Base-by-base conservation (phyloP, 2,113 vertebrate species). In the Crocuta crocuta region DNA sequence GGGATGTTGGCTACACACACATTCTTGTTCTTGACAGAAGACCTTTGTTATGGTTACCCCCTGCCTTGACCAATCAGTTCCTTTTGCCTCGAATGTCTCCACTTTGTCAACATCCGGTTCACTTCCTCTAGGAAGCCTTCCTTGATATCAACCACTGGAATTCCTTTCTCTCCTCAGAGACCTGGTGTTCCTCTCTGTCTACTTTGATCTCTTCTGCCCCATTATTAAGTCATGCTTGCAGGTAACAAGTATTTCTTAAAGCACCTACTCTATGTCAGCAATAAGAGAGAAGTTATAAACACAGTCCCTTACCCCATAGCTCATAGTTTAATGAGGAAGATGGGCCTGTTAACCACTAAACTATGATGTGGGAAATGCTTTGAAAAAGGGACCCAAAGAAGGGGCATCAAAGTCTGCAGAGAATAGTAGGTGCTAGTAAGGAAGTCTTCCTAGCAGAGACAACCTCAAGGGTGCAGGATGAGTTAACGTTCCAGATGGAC, bases 291-390 rank as follows among this genome's bases (percentile, higher is more conserved):
- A 35, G 0, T 24, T 88, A 9, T n/a, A 95, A 92, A 79, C 26
- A 26, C 65, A 31, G 43, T 23, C 43, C 33, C 50, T 28, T 71
- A 43, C 28, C 84, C 23, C 28, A 92, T 71, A 70, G 84, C n/a
- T 89, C 61, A 35, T 5, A 95, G 31, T 63, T 53, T 78, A 71
- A 78, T 70, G 53, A 97, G 83, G 92, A 82, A 91, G 76, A 26
- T 23, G 82, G 31, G 23, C 26, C 39, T 78, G 61, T 53, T 76
- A 70, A 78, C 33, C n/a, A 71, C 21, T 78, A 50, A 92, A 61
- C 92, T 43, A 45, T 4, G 7, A 39, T 28, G 35, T 74, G 31
- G 82, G 53, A 81, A 81, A 65, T 43, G 70, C 50, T 65, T 71
- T 79, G n/a, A 71, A 65, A n/a, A 55, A 74, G 50, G 70, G 43